phyloP scores from a whole-genome alignment of 2,797 vertebrate genomes.

The Austrolebias charrua region DNA sequence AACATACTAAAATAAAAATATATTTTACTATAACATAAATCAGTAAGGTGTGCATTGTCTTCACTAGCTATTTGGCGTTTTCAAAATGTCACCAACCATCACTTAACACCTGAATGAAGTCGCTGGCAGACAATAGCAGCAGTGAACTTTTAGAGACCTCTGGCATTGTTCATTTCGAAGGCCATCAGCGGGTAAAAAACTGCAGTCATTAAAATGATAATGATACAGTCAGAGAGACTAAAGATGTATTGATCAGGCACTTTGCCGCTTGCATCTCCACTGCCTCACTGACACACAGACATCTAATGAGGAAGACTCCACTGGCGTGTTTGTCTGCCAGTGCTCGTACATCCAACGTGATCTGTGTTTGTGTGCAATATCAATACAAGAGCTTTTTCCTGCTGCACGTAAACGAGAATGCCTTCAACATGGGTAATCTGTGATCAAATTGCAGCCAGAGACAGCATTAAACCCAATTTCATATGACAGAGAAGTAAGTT shows the following conservation, averaged over 20 bases:
- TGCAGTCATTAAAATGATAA: constrained; percentile 74
- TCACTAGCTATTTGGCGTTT: constrained; percentile 28
- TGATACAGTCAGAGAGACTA: constrained; percentile 61
- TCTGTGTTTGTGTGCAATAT: constrained; percentile 15
- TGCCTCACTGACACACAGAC: constrained; percentile 8
- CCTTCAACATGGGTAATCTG: constrained; percentile 26
- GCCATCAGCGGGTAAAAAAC: constrained; percentile 64
- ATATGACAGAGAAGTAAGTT: constrained; percentile 31
- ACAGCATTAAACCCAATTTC: constrained; percentile 22
- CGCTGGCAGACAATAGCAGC: constrained; percentile 17
- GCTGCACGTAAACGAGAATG: constrained; percentile 5
- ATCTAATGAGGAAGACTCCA: constrained; percentile 19
- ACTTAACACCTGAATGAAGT: constrained; percentile 33
- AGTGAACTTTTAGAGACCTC: constrained; percentile 56
- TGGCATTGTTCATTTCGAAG: constrained; percentile 40
- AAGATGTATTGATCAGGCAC: constrained; percentile 61
- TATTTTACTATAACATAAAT: constrained; percentile 24
- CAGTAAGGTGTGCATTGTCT: constrained; percentile 27
- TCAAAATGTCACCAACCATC: constrained; percentile 50
- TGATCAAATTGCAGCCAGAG: constrained; percentile 28
- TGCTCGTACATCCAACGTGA: constrained; percentile 6
- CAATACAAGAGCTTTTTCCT: constrained; percentile 33
- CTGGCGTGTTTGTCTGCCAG: constrained; percentile 2
- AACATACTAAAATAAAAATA: constrained; percentile 7
- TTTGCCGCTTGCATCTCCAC: constrained; percentile 19